These are phyloP conservation scores for Thera obeliscata DNA, from an alignment of 2,888 invertebrate genomes.

Conservation along the genomic window DNA sequence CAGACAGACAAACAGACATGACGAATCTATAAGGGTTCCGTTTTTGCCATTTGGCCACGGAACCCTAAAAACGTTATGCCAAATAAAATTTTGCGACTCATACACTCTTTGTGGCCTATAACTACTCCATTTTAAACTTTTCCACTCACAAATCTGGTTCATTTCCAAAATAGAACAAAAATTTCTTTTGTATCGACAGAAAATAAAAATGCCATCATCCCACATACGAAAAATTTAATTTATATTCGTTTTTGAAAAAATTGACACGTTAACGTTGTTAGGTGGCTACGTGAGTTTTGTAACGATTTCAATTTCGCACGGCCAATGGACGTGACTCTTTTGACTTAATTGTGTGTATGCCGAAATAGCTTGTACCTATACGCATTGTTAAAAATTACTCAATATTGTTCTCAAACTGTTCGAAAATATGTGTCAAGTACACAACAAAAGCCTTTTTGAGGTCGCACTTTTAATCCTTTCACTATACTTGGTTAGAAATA, in stretches of 20 bases:
- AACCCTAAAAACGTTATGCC: no score
- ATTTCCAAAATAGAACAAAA: constrained; percentile 9
- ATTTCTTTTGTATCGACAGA: not conserved
- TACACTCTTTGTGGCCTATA: no score
- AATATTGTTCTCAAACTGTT: not conserved
- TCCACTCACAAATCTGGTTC: not conserved
- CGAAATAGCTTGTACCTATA: not conserved
- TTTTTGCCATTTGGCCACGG: no score
- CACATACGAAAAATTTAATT: constrained; percentile 3
- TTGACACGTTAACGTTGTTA: constrained; percentile 24
- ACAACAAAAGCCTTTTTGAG: no score
- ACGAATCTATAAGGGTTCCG: no score
- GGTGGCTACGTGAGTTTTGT: constrained; percentile 16
- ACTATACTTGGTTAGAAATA: no score
- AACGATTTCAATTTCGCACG: constrained; percentile 23
- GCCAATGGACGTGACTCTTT: constrained; percentile 27
- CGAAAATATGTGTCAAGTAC: no score
- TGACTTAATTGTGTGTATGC: constrained; percentile 14
- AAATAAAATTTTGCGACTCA: no score
- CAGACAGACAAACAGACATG: no score
- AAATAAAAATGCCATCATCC: constrained; percentile 4
- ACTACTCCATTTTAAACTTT: no score
- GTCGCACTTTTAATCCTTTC: no score
- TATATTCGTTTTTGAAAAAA: constrained; percentile 21
- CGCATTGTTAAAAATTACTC: not conserved